These are phyloP conservation scores for Mythimna vitellina DNA, from an alignment of 2,888 invertebrate species.

Conservation along the genomic window DNA sequence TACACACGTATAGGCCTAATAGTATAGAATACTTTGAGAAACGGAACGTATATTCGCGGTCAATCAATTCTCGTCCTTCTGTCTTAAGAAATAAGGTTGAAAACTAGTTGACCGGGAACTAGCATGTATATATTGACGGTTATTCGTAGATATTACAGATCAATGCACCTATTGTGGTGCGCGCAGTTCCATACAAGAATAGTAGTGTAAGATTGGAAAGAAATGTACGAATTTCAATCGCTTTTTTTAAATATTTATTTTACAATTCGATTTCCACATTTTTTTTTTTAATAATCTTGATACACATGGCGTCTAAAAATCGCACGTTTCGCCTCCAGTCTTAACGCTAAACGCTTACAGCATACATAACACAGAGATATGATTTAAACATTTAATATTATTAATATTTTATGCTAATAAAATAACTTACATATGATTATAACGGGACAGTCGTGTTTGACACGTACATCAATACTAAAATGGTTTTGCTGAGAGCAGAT, in stretches of 20 bases:
- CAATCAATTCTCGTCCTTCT: not conserved
- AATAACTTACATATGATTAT: conserved; percentile 41
- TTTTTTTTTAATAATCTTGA: not conserved
- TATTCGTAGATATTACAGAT: not conserved
- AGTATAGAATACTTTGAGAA: conserved; percentile 29
- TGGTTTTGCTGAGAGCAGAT: conserved; percentile 46
- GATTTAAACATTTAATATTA: conserved; percentile 63
- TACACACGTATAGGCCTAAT: conserved; percentile 55
- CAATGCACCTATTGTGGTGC: conserved; percentile 17
- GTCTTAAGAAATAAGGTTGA: not conserved
- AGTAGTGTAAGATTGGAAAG: conserved; percentile 8
- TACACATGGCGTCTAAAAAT: conserved; percentile 1
- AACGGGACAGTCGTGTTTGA: conserved; percentile 62
- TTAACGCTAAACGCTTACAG: conserved; percentile 51
- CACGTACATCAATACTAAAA: conserved; percentile 59
- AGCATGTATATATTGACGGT: conserved; percentile 12
- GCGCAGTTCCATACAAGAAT: not conserved
- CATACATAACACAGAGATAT: conserved; percentile 66
- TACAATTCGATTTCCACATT: too few relatives aligned
- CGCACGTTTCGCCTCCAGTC: conserved; percentile 21
- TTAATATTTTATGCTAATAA: conserved; percentile 54
- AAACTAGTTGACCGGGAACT: not conserved
- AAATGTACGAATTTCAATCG: conserved; percentile 23
- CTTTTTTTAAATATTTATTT: not conserved
- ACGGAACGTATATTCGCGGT: conserved; percentile 3